Percentiles rank a stretch among this genome's conserved stretches.
phyloP scores from a whole-genome alignment of 2,888 invertebrate genomes.

The Scaptomyza cyrtandrae region DNA sequence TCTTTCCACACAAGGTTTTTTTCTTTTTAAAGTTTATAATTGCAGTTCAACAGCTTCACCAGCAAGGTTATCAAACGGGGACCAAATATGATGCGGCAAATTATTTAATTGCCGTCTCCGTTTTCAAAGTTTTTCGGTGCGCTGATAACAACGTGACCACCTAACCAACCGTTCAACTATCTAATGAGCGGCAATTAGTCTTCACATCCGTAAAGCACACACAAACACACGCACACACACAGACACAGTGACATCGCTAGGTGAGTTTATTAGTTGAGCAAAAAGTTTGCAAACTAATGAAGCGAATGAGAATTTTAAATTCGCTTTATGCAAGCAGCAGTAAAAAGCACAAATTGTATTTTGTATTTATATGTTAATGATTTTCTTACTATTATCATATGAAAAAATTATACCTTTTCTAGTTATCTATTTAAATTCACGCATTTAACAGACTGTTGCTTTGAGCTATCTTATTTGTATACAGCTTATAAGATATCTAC shows the following conservation, averaged over 20 bases:
- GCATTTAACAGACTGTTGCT: no score
- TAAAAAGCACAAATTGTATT: background rate
- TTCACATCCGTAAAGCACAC: constrained; percentile 31
- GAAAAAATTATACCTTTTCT: no score
- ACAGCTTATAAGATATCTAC: no score
- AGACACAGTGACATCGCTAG: background rate
- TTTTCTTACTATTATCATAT: no score
- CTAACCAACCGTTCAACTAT: constrained; percentile 26
- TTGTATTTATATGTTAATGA: background rate
- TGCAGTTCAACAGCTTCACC: constrained; percentile 2
- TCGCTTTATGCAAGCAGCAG: background rate
- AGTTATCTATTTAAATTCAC: no score
- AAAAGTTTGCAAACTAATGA: constrained; percentile 7
- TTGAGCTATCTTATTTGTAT: no score
- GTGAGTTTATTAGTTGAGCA: constrained; percentile 37
- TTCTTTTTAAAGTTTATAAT: constrained; percentile 30
- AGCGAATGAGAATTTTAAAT: background rate
- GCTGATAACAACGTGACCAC: constrained; percentile 47
- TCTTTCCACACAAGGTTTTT: background rate
- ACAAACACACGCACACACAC: constrained; percentile 11
- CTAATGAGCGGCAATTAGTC: constrained; percentile 67
- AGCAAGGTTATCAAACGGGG: constrained; percentile 7
- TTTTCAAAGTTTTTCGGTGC: constrained; percentile 34
- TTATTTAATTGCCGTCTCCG: constrained; percentile 49
- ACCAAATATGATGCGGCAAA: constrained; percentile 21